Percentiles rank a stretch among this genome's conserved stretches.
Conservation (phyloP, 2,113 vertebrate species). For the Grammatotria lemairii region DNA sequence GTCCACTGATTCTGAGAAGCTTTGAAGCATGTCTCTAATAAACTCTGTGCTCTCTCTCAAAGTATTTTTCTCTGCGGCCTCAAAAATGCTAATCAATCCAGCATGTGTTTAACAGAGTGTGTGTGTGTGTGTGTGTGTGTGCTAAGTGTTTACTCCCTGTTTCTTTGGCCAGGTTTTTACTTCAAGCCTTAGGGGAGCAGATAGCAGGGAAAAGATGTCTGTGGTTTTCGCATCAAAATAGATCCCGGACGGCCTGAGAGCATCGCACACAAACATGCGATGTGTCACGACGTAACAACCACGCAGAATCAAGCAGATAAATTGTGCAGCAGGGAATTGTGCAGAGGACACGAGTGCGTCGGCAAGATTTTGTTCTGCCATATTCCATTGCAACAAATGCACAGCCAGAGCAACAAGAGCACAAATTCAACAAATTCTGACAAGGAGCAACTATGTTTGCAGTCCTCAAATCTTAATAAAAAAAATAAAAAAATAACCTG, state of each 20-base stretch:
- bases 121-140: background rate
- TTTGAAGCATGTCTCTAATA: slow-evolving; percentile 36
- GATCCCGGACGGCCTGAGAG: background rate
- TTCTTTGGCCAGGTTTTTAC: slow-evolving; percentile 40
- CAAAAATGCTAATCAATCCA: slow-evolving; percentile 53
- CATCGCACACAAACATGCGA: background rate
- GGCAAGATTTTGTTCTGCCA: background rate
- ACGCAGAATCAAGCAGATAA: background rate
- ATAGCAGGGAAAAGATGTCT: slow-evolving; percentile 29
- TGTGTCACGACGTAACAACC: background rate
- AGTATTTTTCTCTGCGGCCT: slow-evolving; percentile 29
- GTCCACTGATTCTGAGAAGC: slow-evolving; percentile 1
- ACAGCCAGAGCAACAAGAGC: background rate
- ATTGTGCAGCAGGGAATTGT: background rate
- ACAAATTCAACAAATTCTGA: background rate
- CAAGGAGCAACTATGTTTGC: background rate
- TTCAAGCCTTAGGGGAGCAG: slow-evolving; percentile 29
- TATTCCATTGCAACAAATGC: background rate
- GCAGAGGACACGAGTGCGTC: background rate
- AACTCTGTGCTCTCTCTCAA: slow-evolving; percentile 21
- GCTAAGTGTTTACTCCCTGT: slow-evolving; percentile 21
- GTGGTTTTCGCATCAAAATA: slow-evolving; percentile 46
- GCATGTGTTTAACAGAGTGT: slow-evolving; percentile 33
- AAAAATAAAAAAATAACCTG: background rate
- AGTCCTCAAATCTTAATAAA: background rate